Evolutionary conservation across 2,113 vertebrate genomes (phyloP).

Genomic region (Gorsachius goisagi): DNA sequence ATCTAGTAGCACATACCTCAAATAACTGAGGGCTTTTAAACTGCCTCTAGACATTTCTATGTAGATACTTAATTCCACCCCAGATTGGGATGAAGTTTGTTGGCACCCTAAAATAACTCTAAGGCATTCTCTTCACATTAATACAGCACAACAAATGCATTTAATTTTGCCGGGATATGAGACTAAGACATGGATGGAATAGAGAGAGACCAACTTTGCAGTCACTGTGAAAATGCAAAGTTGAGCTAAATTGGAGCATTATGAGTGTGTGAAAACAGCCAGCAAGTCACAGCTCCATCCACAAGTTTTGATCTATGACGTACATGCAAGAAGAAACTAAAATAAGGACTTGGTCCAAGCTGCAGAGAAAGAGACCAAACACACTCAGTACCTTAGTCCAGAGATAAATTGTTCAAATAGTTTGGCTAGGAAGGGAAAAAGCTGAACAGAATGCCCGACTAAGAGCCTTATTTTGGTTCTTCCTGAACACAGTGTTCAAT

Average conservation of each 20-base stretch:
- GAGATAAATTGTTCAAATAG: neutral
- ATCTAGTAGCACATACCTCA: neutral
- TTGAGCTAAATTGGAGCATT: neutral
- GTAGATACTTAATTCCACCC: neutral
- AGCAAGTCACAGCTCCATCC: neutral
- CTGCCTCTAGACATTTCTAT: neutral
- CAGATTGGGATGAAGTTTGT: neutral
- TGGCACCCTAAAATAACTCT: neutral
- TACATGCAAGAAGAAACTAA: neutral
- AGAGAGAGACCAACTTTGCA: neutral
- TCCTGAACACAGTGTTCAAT: neutral
- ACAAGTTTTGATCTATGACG: neutral
- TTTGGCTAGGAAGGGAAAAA: neutral
- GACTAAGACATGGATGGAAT: neutral
- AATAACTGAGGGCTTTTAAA: neutral
- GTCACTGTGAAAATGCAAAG: neutral
- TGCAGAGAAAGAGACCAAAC: neutral
- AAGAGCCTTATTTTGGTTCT: neutral
- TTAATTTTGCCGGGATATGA: neutral
- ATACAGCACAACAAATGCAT: neutral
- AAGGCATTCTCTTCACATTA: neutral
- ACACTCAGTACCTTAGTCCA: neutral
- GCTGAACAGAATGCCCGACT: neutral
- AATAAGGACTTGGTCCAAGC: neutral
- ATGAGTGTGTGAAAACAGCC: neutral